phyloP scores from a whole-genome alignment of 2,888 invertebrate species.

The Busseola fusca region DNA sequence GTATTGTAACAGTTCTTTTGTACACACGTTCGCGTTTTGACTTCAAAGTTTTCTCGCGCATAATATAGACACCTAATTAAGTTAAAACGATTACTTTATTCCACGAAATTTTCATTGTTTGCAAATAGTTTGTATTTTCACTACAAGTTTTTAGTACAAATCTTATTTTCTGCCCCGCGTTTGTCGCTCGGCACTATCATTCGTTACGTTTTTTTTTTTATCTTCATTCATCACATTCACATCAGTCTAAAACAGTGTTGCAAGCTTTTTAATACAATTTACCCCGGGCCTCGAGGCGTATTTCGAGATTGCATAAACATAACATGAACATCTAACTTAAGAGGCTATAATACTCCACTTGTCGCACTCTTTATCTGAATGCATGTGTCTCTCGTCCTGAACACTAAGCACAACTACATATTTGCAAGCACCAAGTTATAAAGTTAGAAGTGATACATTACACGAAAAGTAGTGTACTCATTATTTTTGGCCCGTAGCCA shows the following conservation, averaged over 20 bases:
- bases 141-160: slow-evolving; percentile 15
- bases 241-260: slow-evolving; percentile 28
- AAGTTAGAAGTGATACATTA: background rate
- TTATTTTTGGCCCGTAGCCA: slow-evolving; percentile 20
- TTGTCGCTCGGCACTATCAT: slow-evolving; percentile 39
- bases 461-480: background rate
- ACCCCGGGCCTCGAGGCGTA: background rate
- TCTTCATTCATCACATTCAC: slow-evolving; percentile 43
- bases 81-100: slow-evolving; percentile 22
- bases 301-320: background rate
- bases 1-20: slow-evolving; percentile 53
- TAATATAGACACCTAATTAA: slow-evolving; percentile 40
- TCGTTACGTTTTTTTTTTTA: slow-evolving; percentile 45
- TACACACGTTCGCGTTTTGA: slow-evolving; percentile 49
- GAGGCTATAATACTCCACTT: background rate
- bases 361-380: background rate
- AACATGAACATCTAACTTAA: too few relatives aligned
- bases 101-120: slow-evolving; percentile 42
- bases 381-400: background rate
- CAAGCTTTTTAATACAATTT: slow-evolving; percentile 14
- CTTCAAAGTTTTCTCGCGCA: slow-evolving; percentile 45
- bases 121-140: slow-evolving; percentile 12
- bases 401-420: background rate
- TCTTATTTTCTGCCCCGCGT: slow-evolving; percentile 34
- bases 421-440: background rate